Percentiles rank a stretch among this genome's conserved stretches.
Evolutionary conservation across 2,797 vertebrate species (phyloP).

Genomic region (Champsocephalus esox): DNA sequence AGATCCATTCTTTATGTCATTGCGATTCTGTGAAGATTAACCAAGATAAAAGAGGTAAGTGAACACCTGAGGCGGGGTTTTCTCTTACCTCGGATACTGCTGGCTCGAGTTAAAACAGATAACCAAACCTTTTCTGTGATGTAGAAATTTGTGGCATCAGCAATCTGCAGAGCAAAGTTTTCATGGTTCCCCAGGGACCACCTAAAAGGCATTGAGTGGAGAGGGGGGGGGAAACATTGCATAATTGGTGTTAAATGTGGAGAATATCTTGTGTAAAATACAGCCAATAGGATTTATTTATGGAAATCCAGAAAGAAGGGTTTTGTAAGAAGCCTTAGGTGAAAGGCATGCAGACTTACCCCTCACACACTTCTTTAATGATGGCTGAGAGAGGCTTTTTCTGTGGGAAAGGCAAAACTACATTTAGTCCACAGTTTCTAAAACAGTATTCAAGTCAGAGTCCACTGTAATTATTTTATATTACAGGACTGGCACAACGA

Average conservation of each 20-base stretch:
- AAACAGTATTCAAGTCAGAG: conserved; percentile 52
- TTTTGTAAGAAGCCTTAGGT: conserved; percentile 13
- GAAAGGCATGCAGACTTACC: conserved; percentile 86
- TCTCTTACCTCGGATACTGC: neutral
- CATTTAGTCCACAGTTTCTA: conserved; percentile 57
- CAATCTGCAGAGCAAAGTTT: conserved; percentile 94
- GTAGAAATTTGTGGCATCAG: conserved; percentile 96
- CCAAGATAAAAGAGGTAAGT: conserved; percentile 15
- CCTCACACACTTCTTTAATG: conserved; percentile 99
- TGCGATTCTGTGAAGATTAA: conserved; percentile 91
- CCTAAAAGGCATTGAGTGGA: conserved; percentile 71
- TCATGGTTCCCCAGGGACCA: conserved; percentile 96
- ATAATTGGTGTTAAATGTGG: conserved; percentile 43
- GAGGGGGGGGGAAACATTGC: conserved; percentile 26
- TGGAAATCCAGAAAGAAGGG: neutral
- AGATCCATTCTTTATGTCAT: conserved; percentile 97
- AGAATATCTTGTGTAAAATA: conserved; percentile 19
- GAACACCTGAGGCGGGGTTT: neutral
- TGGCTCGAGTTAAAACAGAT: conserved; percentile 2
- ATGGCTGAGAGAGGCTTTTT: conserved; percentile 98
- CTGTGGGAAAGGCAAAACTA: conserved; percentile 79
- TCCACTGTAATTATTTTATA: conserved; percentile 63
- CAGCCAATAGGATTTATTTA: conserved; percentile 36
- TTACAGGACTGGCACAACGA: conserved; percentile 50
- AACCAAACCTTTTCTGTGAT: conserved; percentile 96